phyloP scores from a whole-genome alignment of 2,113 vertebrate genomes.

The Mustelus asterias region DNA sequence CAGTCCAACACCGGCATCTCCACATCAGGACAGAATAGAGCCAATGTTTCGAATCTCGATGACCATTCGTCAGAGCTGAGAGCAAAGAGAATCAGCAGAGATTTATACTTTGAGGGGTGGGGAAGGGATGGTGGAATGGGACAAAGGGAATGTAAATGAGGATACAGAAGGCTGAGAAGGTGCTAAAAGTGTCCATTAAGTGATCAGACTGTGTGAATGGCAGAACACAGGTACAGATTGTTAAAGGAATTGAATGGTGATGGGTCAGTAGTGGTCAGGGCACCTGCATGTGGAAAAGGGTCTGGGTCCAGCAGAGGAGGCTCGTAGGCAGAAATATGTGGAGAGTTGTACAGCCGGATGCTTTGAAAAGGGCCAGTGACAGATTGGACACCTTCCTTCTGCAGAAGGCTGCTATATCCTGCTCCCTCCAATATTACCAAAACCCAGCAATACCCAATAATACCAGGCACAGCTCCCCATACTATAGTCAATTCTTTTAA shows the following conservation, averaged over 20 bases:
- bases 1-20: no score
- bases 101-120: no score
- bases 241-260: neutral
- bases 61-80: no score
- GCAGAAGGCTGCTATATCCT: neutral
- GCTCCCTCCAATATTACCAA: neutral
- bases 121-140: no score
- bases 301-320: neutral
- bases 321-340: neutral
- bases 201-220: no score
- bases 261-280: neutral
- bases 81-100: no score
- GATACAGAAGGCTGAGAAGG: no score
- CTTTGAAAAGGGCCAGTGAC: neutral
- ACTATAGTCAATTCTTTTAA: neutral
- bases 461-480: neutral
- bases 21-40: no score
- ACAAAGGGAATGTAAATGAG: no score
- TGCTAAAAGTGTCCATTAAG: no score
- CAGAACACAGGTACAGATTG: no score
- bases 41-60: no score
- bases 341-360: neutral
- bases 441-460: neutral
- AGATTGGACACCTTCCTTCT: neutral
- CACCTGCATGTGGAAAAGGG: neutral